Conservation (phyloP, 2,888 invertebrate species). For the Spisula solida region DNA sequence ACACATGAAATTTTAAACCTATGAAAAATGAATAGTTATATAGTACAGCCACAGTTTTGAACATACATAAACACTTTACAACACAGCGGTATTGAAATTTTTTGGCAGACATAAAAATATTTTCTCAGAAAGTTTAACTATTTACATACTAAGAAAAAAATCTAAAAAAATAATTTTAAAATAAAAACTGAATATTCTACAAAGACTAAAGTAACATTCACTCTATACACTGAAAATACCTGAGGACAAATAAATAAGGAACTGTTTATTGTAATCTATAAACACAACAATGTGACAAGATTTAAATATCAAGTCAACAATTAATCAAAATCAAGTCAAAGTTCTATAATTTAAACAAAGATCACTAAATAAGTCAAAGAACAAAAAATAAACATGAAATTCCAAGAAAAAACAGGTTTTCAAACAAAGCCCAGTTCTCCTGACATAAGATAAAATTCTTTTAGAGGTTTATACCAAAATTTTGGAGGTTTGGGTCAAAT, state of each 20-base stretch:
- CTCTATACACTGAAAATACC: not conserved
- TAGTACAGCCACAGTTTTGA: too few species aligned
- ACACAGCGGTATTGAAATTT: not conserved
- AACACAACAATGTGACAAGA: not conserved
- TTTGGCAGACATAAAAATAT: not conserved
- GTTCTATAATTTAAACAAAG: too few species aligned
- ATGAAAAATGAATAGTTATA: too few species aligned
- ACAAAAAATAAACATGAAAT: too few species aligned
- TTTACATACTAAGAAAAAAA: not conserved
- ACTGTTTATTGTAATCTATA: not conserved
- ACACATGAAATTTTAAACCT: too few species aligned
- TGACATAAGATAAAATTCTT: too few species aligned
- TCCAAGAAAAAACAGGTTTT: too few species aligned
- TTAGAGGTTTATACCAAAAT: too few species aligned
- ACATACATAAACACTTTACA: not conserved
- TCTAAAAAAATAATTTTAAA: not conserved
- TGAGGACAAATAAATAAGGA: slow-evolving; percentile 12
- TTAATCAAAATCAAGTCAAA: not conserved
- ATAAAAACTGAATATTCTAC: not conserved
- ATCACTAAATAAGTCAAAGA: too few species aligned
- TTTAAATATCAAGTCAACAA: not conserved
- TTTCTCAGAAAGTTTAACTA: not conserved
- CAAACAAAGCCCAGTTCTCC: too few species aligned
- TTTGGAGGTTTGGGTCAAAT: too few species aligned
- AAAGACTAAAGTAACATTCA: slow-evolving; percentile 1